Evolutionary conservation across 2,797 vertebrate genomes (phyloP).

Genomic region (Kryptopterus vitreolus): DNA sequence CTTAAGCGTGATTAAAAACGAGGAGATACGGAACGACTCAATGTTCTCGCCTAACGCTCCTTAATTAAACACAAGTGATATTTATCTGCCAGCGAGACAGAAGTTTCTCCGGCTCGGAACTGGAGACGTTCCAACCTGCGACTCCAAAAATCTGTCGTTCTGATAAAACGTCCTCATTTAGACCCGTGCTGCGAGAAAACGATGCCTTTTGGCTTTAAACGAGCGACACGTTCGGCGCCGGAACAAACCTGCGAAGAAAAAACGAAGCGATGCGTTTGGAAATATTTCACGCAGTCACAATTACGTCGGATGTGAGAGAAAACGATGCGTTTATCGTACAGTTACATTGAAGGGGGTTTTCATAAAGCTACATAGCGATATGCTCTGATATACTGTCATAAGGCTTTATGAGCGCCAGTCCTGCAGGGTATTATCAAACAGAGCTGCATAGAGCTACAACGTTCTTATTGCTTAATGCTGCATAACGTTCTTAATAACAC

Average conservation of each 20-base stretch:
- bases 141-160: slow-evolving; percentile 25
- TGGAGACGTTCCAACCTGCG: slow-evolving; percentile 22
- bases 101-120: background rate
- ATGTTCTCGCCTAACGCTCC: slow-evolving; percentile 1
- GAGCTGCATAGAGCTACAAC: background rate
- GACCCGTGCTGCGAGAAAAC: background rate
- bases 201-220: background rate
- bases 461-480: background rate
- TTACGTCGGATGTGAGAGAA: slow-evolving; percentile 12
- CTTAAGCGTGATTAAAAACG: slow-evolving; percentile 2
- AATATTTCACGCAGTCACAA: background rate
- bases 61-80: slow-evolving; percentile 26
- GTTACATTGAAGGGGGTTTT: background rate
- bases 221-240: background rate
- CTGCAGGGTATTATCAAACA: too few relatives aligned
- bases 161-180: slow-evolving; percentile 16
- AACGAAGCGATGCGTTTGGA: background rate
- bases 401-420: too few relatives aligned
- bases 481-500: background rate
- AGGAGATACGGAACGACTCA: slow-evolving; percentile 2
- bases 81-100: slow-evolving; percentile 4
- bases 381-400: background rate
- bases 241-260: slow-evolving; percentile 14
- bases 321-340: too few relatives aligned
- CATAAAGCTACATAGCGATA: background rate